Conservation (phyloP, 2,797 vertebrate genomes). For the Ammospiza maritima region DNA sequence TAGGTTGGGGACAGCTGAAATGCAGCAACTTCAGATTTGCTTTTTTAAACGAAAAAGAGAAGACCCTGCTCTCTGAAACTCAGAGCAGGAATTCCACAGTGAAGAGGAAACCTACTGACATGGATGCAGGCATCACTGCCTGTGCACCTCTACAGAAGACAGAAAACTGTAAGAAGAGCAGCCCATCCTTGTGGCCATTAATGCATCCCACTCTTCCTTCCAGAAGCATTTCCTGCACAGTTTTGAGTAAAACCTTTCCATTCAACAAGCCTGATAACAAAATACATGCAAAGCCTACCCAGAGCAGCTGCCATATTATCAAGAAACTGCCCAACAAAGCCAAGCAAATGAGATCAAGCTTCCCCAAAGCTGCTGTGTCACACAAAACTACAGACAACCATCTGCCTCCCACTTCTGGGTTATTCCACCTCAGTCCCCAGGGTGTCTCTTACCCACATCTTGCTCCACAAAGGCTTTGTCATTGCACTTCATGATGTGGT, state of each 20-base stretch:
- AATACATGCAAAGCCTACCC: neutral
- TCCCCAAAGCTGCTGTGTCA: neutral
- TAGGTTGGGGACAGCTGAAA: neutral
- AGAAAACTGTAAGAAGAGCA: neutral
- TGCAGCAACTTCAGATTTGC: rapidly evolving
- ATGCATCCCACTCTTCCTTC: neutral
- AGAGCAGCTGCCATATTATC: neutral
- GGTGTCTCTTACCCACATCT: constrained; percentile 28
- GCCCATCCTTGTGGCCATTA: neutral
- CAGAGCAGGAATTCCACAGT: neutral
- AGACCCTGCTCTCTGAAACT: neutral
- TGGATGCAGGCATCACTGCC: neutral
- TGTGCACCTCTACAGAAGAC: neutral
- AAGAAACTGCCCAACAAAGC: neutral
- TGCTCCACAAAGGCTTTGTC: constrained; percentile 22
- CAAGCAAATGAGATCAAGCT: neutral
- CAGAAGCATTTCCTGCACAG: neutral
- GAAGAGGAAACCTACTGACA: neutral
- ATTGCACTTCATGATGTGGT: neutral
- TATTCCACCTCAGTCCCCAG: neutral
- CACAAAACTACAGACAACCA: neutral
- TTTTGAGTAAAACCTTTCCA: neutral
- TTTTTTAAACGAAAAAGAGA: neutral
- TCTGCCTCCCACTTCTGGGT: neutral
- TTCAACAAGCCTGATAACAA: neutral